A percentile compares a stretch with the other conserved stretches of the same genome.
Conservation (phyloP, 2,888 invertebrate genomes). For the Harpagoxenus sublaevis region DNA sequence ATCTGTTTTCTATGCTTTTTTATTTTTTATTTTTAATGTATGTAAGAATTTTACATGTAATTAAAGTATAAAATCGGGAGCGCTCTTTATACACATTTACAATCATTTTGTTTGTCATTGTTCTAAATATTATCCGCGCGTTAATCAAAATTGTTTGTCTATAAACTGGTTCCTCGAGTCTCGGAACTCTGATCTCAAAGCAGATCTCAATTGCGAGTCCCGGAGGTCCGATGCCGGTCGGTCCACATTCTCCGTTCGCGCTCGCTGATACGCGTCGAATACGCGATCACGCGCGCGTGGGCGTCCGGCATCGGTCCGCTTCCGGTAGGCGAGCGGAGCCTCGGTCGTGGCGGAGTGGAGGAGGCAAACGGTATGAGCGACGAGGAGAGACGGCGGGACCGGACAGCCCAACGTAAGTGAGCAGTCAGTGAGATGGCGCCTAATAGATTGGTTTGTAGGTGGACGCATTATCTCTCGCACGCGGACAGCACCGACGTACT, state of each 20-base stretch:
- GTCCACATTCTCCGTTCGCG: conserved; percentile 41
- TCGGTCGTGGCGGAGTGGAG: conserved; percentile 65
- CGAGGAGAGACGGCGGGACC: conserved; percentile 68
- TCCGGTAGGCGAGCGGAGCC: conserved; percentile 79
- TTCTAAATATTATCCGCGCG: not conserved
- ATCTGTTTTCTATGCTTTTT: not conserved
- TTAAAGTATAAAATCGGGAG: not conserved
- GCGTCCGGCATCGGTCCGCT: conserved; percentile 81
- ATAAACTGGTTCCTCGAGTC: not conserved
- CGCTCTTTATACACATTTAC: not conserved
- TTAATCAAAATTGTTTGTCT: not conserved
- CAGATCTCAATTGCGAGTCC: not conserved
- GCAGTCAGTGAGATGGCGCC: conserved; percentile 86
- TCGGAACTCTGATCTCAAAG: not conserved
- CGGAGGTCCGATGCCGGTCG: conserved; percentile 11
- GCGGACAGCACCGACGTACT: conserved; percentile 72
- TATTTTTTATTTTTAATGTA: not conserved
- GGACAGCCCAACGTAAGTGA: conserved; percentile 83
- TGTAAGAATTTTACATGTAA: not conserved
- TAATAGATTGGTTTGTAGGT: conserved; percentile 86
- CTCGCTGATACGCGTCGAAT: conserved; percentile 62
- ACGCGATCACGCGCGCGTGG: conserved; percentile 75
- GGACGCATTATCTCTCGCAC: conserved; percentile 84
- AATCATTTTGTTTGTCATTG: not conserved
- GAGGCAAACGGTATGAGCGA: conserved; percentile 61